Percentiles rank a stretch among this genome's conserved stretches.
phyloP scores from a whole-genome alignment of 2,797 vertebrate genomes.

The Eupleurogrammus muticus region DNA sequence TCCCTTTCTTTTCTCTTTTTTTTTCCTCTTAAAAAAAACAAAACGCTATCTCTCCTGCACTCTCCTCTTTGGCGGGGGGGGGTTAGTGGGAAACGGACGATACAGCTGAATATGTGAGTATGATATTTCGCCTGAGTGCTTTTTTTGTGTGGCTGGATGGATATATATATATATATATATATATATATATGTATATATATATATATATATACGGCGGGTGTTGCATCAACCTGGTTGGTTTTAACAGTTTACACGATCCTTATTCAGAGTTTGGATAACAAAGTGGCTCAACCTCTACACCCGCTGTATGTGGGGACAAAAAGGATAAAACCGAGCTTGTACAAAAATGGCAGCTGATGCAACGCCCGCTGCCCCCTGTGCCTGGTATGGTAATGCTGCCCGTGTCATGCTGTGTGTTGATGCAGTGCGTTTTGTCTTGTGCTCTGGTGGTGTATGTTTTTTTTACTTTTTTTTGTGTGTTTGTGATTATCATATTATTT shows the following conservation, averaged over 20 bases:
- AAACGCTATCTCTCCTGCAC: constrained; percentile 77
- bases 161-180: too few relatives aligned
- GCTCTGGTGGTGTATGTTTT: constrained; percentile 42
- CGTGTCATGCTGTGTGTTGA: constrained; percentile 62
- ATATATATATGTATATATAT: too few relatives aligned
- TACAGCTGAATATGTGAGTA: constrained; percentile 99
- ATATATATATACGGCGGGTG: constrained; percentile 69
- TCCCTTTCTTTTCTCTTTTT: constrained; percentile 76
- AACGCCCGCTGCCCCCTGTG: constrained; percentile 75
- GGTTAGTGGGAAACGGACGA: constrained; percentile 98
- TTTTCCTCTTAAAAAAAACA: constrained; percentile 58
- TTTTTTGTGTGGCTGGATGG: constrained; percentile 63
- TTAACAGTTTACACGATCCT: constrained; percentile 40
- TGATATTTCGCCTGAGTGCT: constrained; percentile 73
- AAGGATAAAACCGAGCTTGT: constrained; percentile 30
- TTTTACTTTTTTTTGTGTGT: constrained; percentile 17
- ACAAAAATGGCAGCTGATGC: constrained; percentile 77
- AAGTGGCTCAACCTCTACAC: constrained; percentile 34
- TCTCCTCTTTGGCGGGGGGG: constrained; percentile 80
- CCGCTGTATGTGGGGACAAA: constrained; percentile 27
- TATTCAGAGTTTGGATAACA: constrained; percentile 47
- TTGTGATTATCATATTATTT: not conserved
- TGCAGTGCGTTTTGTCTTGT: constrained; percentile 47
- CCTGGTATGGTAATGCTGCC: constrained; percentile 67
- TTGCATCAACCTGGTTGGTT: constrained; percentile 77